phyloP scores from a whole-genome alignment of 2,797 vertebrate species.

The Pseudocheirus occidentalis region DNA sequence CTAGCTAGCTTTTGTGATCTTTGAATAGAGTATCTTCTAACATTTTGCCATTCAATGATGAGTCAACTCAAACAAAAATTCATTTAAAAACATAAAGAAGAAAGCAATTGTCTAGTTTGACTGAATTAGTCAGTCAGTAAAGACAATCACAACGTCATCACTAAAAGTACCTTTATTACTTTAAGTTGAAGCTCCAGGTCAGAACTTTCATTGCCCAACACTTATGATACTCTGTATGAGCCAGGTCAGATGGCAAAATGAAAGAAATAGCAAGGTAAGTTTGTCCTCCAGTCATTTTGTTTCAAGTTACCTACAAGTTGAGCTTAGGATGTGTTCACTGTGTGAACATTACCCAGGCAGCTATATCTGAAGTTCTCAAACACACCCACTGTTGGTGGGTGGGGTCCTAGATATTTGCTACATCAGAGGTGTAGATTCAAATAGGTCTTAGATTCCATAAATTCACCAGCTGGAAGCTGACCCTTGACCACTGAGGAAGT shows the following conservation, averaged over 20 bases:
- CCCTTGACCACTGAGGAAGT: not conserved
- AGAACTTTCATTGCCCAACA: not conserved
- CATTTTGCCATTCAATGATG: not conserved
- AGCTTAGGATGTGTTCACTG: not conserved
- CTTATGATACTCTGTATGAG: not conserved
- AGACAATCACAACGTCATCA: not conserved
- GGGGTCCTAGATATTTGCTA: not conserved
- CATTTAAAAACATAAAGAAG: slow-evolving; percentile 14
- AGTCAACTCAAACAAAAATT: not conserved
- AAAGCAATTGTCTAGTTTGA: not conserved
- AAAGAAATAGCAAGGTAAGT: not conserved
- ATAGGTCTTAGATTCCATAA: not conserved
- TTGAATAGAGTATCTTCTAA: not conserved
- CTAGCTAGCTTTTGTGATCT: not conserved
- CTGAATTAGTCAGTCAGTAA: not conserved
- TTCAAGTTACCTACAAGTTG: not conserved
- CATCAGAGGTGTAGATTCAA: not conserved
- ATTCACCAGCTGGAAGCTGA: not conserved
- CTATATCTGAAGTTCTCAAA: not conserved
- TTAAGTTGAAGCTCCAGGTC: not conserved
- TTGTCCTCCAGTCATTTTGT: not conserved
- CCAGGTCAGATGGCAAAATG: not conserved
- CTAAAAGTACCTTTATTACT: not conserved
- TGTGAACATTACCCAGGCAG: not conserved
- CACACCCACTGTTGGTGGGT: not conserved